Conservation (phyloP, 2,797 vertebrate genomes). For the Hoplostethus atlanticus region DNA sequence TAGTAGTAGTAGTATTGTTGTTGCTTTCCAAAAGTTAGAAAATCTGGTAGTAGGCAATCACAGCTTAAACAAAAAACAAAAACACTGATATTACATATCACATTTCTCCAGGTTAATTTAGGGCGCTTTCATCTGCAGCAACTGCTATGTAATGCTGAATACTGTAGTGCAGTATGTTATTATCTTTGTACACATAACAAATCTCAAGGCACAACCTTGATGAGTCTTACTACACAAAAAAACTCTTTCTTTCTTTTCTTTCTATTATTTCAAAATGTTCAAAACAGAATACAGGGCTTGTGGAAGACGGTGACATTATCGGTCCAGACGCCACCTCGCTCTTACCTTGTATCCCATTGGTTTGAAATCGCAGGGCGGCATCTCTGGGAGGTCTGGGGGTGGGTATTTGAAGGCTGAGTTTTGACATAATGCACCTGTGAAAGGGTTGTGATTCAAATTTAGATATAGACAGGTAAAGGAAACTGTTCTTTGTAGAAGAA, state of each 20-base stretch:
- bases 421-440: constrained; percentile 80
- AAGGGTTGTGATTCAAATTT: background rate
- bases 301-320: background rate
- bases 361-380: constrained; percentile 90
- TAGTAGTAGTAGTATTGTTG: too few relatives aligned
- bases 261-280: background rate
- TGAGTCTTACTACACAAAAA: background rate
- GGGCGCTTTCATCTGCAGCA: too few relatives aligned
- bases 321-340: background rate
- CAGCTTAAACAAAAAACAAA: too few relatives aligned
- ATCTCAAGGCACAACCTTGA: background rate
- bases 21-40: too few relatives aligned
- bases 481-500: background rate
- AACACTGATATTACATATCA: too few relatives aligned
- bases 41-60: too few relatives aligned
- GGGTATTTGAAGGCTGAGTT: constrained; percentile 67
- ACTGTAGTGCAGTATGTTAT: background rate
- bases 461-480: background rate
- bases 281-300: background rate
- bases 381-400: constrained; percentile 73
- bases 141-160: too few relatives aligned
- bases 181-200: background rate
- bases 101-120: too few relatives aligned
- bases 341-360: constrained; percentile 90
- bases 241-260: background rate